Base-by-base conservation (phyloP, 2,113 vertebrate genomes). In the Carlito syrichta region DNA sequence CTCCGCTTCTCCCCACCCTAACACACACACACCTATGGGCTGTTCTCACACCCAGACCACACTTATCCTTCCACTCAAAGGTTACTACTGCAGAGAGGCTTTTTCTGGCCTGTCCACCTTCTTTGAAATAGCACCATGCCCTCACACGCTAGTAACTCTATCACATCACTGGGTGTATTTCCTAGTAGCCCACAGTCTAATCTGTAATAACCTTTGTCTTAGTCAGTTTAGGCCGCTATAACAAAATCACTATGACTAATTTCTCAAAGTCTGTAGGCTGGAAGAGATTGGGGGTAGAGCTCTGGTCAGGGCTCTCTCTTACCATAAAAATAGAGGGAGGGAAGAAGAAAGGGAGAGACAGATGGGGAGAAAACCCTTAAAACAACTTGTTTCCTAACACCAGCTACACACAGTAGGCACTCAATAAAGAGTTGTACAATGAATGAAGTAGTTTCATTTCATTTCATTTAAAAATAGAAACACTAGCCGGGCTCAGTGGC, bases 381-480 rank as follows among this genome's bases (percentile, higher is more conserved):
- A n/a, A n/a, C n/a, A n/a, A n/a, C n/a, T n/a, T n/a, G n/a, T n/a
- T n/a, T n/a, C n/a, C n/a, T n/a, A n/a, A n/a, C n/a, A n/a, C n/a
- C n/a, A n/a, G n/a, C n/a, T n/a, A n/a, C 32, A 96, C 43, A 50
- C 2, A 27, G 52, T 69, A 71, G 43, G 52, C 11, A 43, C 78
- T 78, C 56, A 32, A 56, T 58, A 89, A 79, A 91, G 60, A 82
- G 9, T 7, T 16, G 16, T 32, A 12, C 35, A 82, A 77, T 66
- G n/a, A 92, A 86, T 60, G 27, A 96, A 88, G 74, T 20, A 86
- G 20, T 25, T 91, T 89, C 63, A 89, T 94, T 50, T 0, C 0
- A 86, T 93, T 97, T 78, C 90, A 56, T 77, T 95, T 95, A 94
- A n/a, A n/a, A n/a, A n/a, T n/a, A n/a, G n/a, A n/a, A n/a, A n/a